Evolutionary conservation across 2,797 vertebrate species (phyloP).

Genomic region (Hoplostethus atlanticus): DNA sequence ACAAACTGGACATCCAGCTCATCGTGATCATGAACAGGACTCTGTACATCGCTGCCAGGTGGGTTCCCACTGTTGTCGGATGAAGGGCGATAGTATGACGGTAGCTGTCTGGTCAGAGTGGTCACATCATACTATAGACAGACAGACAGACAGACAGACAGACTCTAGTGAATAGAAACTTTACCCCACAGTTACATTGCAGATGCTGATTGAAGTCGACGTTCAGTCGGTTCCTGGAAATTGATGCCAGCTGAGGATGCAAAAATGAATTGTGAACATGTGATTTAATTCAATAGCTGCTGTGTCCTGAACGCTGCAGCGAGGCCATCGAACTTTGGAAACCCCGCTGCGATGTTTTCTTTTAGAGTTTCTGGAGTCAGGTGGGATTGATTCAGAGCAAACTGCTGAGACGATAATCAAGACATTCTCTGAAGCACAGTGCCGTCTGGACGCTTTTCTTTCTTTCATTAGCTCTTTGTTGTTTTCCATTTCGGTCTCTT

Average conservation of each 20-base stretch:
- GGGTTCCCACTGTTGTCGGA: constrained; percentile 55
- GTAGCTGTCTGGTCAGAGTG: neutral
- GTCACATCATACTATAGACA: neutral
- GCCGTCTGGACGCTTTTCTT: constrained; percentile 30
- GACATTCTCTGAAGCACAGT: constrained; percentile 35
- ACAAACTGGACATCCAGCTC: constrained; percentile 98
- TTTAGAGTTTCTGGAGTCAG: constrained; percentile 45
- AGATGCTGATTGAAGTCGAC: constrained; percentile 43
- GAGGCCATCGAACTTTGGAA: constrained; percentile 15
- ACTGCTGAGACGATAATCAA: constrained; percentile 32
- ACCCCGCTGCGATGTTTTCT: constrained; percentile 36
- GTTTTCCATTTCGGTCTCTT: constrained; percentile 48
- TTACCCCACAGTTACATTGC: constrained; percentile 37
- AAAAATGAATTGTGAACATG: constrained; percentile 19
- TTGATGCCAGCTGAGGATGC: constrained; percentile 32
- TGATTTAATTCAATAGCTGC: constrained; percentile 37
- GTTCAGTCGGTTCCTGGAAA: constrained; percentile 31
- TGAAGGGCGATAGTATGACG: neutral
- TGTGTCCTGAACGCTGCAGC: constrained; percentile 27
- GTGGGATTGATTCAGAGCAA: constrained; percentile 41
- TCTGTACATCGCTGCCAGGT: constrained; percentile 96
- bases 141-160: constrained; percentile 1
- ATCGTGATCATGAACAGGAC: constrained; percentile 96
- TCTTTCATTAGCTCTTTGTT: constrained; percentile 50
- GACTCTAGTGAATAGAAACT: neutral